A percentile compares a stretch with the other conserved stretches of the same genome.
These are phyloP conservation scores for Semnornis frantzii DNA, from an alignment of 2,113 vertebrate species.

Conservation along the genomic window DNA sequence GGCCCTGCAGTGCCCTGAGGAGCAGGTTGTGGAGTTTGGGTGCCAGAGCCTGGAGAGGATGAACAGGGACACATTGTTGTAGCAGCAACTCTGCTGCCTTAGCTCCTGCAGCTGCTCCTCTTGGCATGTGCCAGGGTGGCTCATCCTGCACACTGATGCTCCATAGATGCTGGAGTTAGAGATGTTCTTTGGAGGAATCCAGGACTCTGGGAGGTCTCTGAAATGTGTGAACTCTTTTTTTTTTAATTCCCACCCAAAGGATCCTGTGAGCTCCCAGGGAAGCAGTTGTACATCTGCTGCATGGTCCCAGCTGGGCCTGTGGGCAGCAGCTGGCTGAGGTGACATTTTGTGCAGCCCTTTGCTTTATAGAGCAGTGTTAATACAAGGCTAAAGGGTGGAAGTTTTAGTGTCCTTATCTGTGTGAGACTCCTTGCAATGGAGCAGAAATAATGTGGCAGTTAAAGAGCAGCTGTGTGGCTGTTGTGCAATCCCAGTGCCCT, in stretches of 20 bases:
- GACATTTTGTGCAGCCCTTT: background rate
- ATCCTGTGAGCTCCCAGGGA: background rate
- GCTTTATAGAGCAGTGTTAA: background rate
- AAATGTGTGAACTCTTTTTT: fast-evolving
- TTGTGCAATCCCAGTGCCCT: background rate
- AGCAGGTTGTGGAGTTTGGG: background rate
- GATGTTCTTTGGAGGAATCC: background rate
- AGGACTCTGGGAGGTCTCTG: background rate
- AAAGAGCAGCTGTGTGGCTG: background rate
- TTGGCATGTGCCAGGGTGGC: background rate
- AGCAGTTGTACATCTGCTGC: background rate
- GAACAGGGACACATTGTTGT: background rate
- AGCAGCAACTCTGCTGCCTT: background rate
- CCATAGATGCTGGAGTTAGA: fast-evolving
- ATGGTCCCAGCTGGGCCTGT: background rate
- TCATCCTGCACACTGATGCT: background rate
- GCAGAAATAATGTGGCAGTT: background rate
- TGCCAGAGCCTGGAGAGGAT: background rate
- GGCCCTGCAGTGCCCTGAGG: background rate
- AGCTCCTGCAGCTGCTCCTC: constrained; percentile 25
- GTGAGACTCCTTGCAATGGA: background rate
- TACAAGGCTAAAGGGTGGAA: background rate
- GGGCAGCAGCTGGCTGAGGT: background rate
- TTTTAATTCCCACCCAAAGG: background rate
- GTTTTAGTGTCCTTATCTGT: background rate